These are phyloP conservation scores for Morone saxatilis DNA, from an alignment of 2,113 vertebrate species.

Conservation along the genomic window DNA sequence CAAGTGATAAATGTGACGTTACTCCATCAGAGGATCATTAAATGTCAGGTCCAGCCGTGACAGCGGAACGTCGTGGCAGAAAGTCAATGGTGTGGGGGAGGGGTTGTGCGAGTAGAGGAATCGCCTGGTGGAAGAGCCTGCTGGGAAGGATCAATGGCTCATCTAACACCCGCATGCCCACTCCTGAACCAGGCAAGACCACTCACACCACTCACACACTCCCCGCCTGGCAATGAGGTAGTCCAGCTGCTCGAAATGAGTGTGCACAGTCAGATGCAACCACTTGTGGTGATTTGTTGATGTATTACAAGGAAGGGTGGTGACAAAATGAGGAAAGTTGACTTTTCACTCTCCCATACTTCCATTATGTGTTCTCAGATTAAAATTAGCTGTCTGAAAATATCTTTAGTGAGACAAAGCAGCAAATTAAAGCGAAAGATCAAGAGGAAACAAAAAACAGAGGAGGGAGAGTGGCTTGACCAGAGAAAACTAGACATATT, in stretches of 20 bases:
- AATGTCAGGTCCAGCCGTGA: slow-evolving; percentile 89
- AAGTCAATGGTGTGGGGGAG: slow-evolving; percentile 88
- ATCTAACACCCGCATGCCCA: slow-evolving; percentile 77
- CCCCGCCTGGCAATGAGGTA: slow-evolving; percentile 67
- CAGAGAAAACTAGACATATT: slow-evolving; percentile 7
- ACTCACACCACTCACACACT: slow-evolving; percentile 61
- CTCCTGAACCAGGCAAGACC: slow-evolving; percentile 65
- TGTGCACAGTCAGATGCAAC: slow-evolving; percentile 58
- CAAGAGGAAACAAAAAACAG: neutral
- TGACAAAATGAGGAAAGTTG: slow-evolving; percentile 32
- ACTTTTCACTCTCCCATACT: neutral
- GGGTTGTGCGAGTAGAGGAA: slow-evolving; percentile 41
- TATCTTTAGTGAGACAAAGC: neutral
- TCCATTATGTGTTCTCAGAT: neutral
- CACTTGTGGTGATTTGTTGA: slow-evolving; percentile 67
- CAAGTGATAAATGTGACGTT: slow-evolving; percentile 89
- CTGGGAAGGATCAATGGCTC: slow-evolving; percentile 81
- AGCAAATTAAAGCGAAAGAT: neutral
- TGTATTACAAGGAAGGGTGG: slow-evolving; percentile 44
- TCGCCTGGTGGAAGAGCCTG: slow-evolving; percentile 69
- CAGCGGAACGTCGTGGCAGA: slow-evolving; percentile 88
- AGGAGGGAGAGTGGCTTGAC: neutral
- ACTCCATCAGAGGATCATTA: slow-evolving; percentile 90
- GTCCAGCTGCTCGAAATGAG: slow-evolving; percentile 75
- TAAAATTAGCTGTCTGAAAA: slow-evolving; percentile 1